Percentiles rank a stretch among this genome's conserved stretches.
phyloP scores from a whole-genome alignment of 35 echinoderm and acorn worm genomes.

The Holothuria glaberrima region DNA sequence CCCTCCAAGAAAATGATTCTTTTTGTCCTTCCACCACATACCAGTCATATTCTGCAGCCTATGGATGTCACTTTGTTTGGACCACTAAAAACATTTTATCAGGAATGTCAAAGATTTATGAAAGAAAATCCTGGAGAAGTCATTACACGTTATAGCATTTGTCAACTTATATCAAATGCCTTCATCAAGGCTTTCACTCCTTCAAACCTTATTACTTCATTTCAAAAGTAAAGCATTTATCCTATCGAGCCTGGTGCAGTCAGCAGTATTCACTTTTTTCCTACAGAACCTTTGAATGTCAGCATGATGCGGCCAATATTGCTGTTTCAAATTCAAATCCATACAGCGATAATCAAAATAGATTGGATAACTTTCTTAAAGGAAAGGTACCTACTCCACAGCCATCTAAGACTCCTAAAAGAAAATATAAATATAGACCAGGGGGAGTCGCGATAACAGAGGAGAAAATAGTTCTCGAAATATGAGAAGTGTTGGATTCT shows the following conservation, averaged over 20 bases:
- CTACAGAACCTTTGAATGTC: not conserved
- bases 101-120: conserved; percentile 23
- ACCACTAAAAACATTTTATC: conserved; percentile 11
- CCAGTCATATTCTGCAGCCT: not conserved
- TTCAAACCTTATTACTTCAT: not conserved
- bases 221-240: not conserved
- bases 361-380: not conserved
- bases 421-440: not conserved
- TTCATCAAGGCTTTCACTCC: not conserved
- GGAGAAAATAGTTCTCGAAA: not conserved
- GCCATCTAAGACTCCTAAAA: not conserved
- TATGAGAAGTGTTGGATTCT: not conserved
- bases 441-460: not conserved
- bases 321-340: too few species aligned
- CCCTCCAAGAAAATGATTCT: not conserved
- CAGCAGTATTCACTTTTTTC: too few species aligned
- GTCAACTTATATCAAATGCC: not conserved
- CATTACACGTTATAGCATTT: not conserved
- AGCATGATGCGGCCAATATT: not conserved
- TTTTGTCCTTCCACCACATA: not conserved
- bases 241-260: not conserved
- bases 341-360: too few species aligned
- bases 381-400: not conserved
- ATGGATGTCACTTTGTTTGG: conserved; percentile 16
- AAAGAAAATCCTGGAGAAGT: not conserved